Evolutionary conservation across 1,140 invertebrate species (phyloP), one percentile per base, ranked within the genome.

Genomic region (Sweltsa coloradensis): DNA sequence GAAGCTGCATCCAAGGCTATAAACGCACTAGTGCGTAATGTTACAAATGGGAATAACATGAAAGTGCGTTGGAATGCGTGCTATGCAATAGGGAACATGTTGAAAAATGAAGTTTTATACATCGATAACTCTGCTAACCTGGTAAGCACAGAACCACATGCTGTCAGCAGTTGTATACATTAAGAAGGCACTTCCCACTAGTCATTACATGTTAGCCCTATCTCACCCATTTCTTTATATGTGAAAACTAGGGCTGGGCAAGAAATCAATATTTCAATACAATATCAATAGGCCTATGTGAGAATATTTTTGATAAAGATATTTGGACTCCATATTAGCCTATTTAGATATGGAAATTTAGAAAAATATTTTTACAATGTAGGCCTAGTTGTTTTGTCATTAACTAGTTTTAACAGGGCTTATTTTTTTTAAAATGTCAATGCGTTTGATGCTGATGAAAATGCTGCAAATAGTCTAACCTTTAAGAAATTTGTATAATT

Each of bases 61-160:
- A 91, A 90, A 67, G 75, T 89, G 6, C 73, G 86, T 37, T 94
- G 89, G 89, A 94, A 92, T 67, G 82, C 88, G 7, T 92, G 89
- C 60, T 84, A 89, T 63, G 87, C 88, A 13, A 61, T 90, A 11
- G 83, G 86, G 18, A 85, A 84, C 53, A 69, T 82, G 34, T 71
- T 88, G 60, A 77, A 75, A 54, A 86, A 85, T 64, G 58, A 66
- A 3, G 55, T 63, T 6, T 60, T 86, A 2, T 77, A 76, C 55
- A 61, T 60, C 19, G 65, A 65, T 29, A 64, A 68, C 6, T 60
- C 55, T 39, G 59, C 65, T 13, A 77, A 70, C 72, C 69, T 70
- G 64, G 74, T 76, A 60, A 62, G 58, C 55, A 19, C 1, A 37
- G 16, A 37, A 18, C 22, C n/a, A n/a, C n/a, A n/a, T 42, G 13